Percentiles rank a stretch among this genome's conserved stretches.
phyloP scores from a whole-genome alignment of 2,888 invertebrate genomes.

The Drosophila recens region DNA sequence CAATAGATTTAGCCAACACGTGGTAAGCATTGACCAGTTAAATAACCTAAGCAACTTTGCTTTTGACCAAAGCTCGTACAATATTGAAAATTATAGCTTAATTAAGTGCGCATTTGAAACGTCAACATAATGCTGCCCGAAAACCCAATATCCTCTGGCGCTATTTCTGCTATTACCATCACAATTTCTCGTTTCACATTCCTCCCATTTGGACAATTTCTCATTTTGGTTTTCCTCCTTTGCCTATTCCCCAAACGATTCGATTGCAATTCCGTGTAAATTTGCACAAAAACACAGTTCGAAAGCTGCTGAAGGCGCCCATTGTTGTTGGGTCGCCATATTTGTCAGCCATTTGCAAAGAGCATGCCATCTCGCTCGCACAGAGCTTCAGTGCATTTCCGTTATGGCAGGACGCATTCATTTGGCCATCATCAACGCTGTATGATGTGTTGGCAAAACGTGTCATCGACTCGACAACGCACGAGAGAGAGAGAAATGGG shows the following conservation, averaged over 20 bases:
- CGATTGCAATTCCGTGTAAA: constrained; percentile 60
- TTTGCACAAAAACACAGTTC: constrained; percentile 68
- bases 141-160: constrained; percentile 58
- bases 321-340: constrained; percentile 67
- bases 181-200: constrained; percentile 5
- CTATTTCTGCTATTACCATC: constrained; percentile 14
- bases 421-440: constrained; percentile 63
- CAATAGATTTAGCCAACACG: constrained; percentile 3
- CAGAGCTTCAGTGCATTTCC: constrained; percentile 56
- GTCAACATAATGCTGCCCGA: constrained; percentile 52
- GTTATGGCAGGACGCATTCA: constrained; percentile 70
- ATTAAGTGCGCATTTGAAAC: constrained; percentile 65
- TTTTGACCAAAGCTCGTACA: constrained; percentile 19
- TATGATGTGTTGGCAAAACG: constrained; percentile 79
- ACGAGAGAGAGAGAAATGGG: background rate
- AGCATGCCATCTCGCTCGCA: constrained; percentile 21
- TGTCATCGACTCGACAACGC: constrained; percentile 56
- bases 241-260: constrained; percentile 19
- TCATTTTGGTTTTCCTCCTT: background rate
- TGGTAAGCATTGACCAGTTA: background rate
- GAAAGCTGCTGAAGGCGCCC: constrained; percentile 32
- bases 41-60: constrained; percentile 5
- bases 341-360: constrained; percentile 63
- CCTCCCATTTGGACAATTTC: background rate
- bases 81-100: constrained; percentile 68